Percentiles rank a stretch among this genome's conserved stretches.
phyloP scores from a whole-genome alignment of 2,113 vertebrate species.

The Blennius ocellaris region DNA sequence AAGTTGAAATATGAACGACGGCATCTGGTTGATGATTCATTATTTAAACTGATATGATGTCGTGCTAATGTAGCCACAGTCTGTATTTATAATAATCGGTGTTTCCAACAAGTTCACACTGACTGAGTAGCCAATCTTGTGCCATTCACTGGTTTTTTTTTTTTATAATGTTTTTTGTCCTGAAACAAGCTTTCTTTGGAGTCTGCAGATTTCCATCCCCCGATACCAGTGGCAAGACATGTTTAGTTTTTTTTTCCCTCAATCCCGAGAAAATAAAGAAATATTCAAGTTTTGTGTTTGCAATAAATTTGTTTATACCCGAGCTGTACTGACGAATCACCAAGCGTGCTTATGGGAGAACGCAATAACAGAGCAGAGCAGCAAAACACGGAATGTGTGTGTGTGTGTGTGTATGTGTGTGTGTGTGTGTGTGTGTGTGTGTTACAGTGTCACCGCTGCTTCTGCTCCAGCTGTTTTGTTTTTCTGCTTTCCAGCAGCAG shows the following conservation, averaged over 20 bases:
- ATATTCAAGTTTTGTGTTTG: neutral
- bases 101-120: neutral
- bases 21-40: neutral
- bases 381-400: neutral
- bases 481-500: neutral
- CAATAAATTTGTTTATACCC: neutral
- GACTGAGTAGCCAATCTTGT: neutral
- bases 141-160: neutral
- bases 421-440: conserved; percentile 6
- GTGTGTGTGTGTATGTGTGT: conserved; percentile 5
- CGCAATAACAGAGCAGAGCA: neutral
- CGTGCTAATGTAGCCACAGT: neutral
- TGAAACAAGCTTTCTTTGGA: too few relatives aligned
- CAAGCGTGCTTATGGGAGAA: neutral
- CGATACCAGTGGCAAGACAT: neutral
- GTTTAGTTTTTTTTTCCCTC: too few relatives aligned
- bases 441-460: neutral
- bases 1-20: neutral
- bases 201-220: too few relatives aligned
- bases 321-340: neutral
- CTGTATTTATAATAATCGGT: too few relatives aligned
- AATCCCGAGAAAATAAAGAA: neutral
- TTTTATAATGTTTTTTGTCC: too few relatives aligned
- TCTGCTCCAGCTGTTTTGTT: conserved; percentile 25
- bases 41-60: neutral